A percentile compares a stretch with the other conserved stretches of the same genome.
Evolutionary conservation across 2,797 vertebrate genomes (phyloP).

Genomic region (Smutsia gigantea): DNA sequence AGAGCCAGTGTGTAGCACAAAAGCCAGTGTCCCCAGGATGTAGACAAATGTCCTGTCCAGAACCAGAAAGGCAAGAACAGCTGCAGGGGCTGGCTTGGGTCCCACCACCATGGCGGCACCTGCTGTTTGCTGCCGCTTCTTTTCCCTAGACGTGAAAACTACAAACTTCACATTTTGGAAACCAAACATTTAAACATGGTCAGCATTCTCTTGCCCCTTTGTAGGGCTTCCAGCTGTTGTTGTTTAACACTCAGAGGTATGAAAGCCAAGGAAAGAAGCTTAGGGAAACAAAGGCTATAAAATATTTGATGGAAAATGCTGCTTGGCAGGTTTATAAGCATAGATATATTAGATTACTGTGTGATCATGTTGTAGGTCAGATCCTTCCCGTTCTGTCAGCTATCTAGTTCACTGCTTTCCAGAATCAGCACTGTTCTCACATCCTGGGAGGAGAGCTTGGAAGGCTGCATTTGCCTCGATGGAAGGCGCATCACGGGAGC

Average conservation of each 20-base stretch:
- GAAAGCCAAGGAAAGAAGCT: background rate
- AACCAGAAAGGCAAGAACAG: background rate
- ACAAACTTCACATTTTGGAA: background rate
- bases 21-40: background rate
- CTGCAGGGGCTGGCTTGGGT: background rate
- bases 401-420: background rate
- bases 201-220: background rate
- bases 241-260: background rate
- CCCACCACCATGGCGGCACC: background rate
- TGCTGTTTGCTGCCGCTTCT: background rate
- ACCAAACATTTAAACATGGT: background rate
- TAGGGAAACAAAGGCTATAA: background rate
- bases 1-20: background rate
- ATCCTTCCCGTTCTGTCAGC: background rate
- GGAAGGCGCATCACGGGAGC: background rate
- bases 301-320: background rate
- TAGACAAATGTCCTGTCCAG: background rate
- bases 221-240: background rate
- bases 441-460: background rate
- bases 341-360: background rate
- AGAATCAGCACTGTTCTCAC: background rate
- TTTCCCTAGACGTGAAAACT: background rate
- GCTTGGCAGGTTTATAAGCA: background rate
- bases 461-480: background rate
- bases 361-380: background rate